phyloP scores from a whole-genome alignment of 1,140 invertebrate species.

The Drosophila leontia region DNA sequence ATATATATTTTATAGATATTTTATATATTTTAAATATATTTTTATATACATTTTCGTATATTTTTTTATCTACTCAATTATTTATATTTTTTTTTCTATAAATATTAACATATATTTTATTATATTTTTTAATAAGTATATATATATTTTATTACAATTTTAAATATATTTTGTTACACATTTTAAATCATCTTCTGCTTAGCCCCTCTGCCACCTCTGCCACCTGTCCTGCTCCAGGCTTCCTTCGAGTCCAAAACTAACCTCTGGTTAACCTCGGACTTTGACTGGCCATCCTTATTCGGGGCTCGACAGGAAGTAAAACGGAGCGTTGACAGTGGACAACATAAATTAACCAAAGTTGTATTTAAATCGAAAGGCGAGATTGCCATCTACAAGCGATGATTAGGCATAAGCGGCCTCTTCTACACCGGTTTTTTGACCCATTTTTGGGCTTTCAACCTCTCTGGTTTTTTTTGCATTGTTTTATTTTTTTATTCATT shows the following conservation, averaged over 20 bases:
- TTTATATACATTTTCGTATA: background rate
- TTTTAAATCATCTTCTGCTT: background rate
- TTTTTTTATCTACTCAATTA: background rate
- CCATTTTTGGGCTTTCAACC: constrained; percentile 68
- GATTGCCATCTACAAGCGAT: constrained; percentile 75
- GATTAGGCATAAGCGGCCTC: constrained; percentile 16
- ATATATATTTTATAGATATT: background rate
- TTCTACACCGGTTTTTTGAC: constrained; percentile 47
- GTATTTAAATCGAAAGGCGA: constrained; percentile 81
- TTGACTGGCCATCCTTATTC: constrained; percentile 15
- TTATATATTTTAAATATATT: background rate
- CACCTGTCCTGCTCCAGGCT: constrained; percentile 12
- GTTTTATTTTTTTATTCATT: constrained; percentile 8
- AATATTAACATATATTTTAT: no score
- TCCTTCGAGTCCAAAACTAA: background rate
- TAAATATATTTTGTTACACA: no score
- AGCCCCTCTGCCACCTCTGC: background rate
- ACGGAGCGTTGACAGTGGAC: constrained; percentile 67
- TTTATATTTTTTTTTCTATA: background rate
- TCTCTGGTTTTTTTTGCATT: constrained; percentile 15
- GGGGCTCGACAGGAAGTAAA: constrained; percentile 67
- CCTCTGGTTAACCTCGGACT: constrained; percentile 25
- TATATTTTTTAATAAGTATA: no score
- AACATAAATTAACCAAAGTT: constrained; percentile 83
- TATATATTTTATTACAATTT: no score